Conservation (phyloP, 2,797 vertebrate genomes). For the Cichlasoma orientale region DNA sequence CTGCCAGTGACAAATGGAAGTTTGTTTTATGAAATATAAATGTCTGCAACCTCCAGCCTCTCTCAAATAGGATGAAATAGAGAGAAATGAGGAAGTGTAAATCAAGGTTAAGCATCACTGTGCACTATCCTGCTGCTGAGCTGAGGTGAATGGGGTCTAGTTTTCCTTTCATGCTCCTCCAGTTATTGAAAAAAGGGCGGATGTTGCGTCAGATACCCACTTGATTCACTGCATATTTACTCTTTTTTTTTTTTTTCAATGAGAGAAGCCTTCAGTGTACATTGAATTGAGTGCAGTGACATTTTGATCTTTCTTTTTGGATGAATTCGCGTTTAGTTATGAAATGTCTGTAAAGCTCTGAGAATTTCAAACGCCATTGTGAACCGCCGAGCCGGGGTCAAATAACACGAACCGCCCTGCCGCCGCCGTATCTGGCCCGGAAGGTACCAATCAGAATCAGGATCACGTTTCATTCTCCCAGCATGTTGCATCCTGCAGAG, state of each 20-base stretch:
- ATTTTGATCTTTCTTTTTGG: slow-evolving; percentile 5
- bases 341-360: neutral
- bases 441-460: slow-evolving; percentile 54
- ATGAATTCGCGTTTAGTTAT: neutral
- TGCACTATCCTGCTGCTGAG: neutral
- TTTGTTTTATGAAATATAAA: slow-evolving; percentile 45
- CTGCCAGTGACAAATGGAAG: slow-evolving; percentile 30
- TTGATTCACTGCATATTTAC: neutral
- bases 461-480: slow-evolving; percentile 47
- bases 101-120: slow-evolving; percentile 22
- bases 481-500: slow-evolving; percentile 10
- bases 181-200: slow-evolving; percentile 9
- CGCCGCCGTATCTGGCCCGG: neutral
- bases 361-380: neutral
- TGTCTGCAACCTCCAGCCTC: slow-evolving; percentile 36
- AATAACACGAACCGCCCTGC: slow-evolving; percentile 11
- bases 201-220: slow-evolving; percentile 4
- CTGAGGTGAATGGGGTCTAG: neutral
- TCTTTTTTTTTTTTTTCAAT: neutral
- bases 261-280: neutral
- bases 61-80: slow-evolving; percentile 34
- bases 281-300: slow-evolving; percentile 5
- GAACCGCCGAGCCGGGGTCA: slow-evolving; percentile 19
- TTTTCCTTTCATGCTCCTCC: slow-evolving; percentile 19
- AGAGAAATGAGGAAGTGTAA: slow-evolving; percentile 29